A percentile compares a stretch with the other conserved stretches of the same genome.
Conservation (phyloP, 2,797 vertebrate species). For the Philypnodon macrostomus region DNA sequence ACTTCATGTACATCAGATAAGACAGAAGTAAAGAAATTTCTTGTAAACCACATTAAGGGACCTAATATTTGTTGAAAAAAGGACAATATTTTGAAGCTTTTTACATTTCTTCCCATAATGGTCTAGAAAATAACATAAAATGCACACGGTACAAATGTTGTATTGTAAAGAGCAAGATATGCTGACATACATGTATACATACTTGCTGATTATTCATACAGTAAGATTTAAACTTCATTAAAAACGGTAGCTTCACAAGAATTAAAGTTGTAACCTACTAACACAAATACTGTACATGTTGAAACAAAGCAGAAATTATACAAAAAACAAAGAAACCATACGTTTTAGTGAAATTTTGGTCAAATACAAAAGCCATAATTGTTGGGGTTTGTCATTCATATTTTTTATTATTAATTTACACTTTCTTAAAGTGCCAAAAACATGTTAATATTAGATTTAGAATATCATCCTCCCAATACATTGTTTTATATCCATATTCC, state of each 20-base stretch:
- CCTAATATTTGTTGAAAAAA: conserved; percentile 88
- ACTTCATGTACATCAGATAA: conserved; percentile 83
- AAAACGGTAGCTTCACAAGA: conserved; percentile 81
- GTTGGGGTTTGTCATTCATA: conserved; percentile 25
- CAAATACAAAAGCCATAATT: conserved; percentile 39
- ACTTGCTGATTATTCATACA: conserved; percentile 93
- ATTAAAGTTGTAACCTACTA: conserved; percentile 86
- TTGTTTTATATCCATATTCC: conserved; percentile 59
- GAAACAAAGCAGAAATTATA: conserved; percentile 89
- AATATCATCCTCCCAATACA: conserved; percentile 34
- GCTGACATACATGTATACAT: conserved; percentile 85
- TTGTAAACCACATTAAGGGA: conserved; percentile 92
- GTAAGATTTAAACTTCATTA: conserved; percentile 77
- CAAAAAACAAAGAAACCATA: conserved; percentile 69
- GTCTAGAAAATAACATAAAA: conserved; percentile 99
- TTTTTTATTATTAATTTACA: conserved; percentile 62
- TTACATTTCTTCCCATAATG: conserved; percentile 66
- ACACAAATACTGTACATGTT: conserved; percentile 89
- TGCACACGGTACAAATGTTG: conserved; percentile 97
- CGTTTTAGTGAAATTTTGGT: conserved; percentile 40
- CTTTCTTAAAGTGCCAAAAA: conserved; percentile 79
- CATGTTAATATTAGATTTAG: conserved; percentile 28
- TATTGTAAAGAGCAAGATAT: conserved; percentile 93
- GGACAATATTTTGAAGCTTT: conserved; percentile 89
- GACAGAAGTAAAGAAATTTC: conserved; percentile 87